Base-by-base conservation (phyloP, 2,113 vertebrate species). In the Semicossyphus pulcher region DNA sequence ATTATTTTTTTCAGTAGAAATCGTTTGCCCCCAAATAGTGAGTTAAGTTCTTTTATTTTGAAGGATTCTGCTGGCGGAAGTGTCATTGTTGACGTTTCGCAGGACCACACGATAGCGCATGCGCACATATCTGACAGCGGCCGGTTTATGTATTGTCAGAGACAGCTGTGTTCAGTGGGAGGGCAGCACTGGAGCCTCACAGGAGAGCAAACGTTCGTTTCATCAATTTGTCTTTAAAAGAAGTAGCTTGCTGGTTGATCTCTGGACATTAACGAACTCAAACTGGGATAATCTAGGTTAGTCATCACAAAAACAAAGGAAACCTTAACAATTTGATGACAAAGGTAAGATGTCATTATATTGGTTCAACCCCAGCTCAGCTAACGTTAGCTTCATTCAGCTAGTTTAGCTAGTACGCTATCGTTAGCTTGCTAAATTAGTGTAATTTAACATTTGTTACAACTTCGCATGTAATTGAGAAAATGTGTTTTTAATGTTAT, bases 21-120 rank as follows among this genome's bases (percentile, higher is more conserved):
- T n/a, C n/a, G n/a, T n/a, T n/a, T n/a, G n/a, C n/a, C n/a, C n/a
- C n/a, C n/a, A n/a, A n/a, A n/a, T n/a, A n/a, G n/a, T n/a, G n/a
- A n/a, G n/a, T n/a, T n/a, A n/a, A n/a, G n/a, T n/a, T n/a, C 60
- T 48, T 80, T 87, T 77, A 83, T 64, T 85, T 1, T 85, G 76
- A 74, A 85, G 63, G 44, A 14, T 12, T 20, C 18, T 8, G 7
- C 3, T 2, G 21, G 25, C 68, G 60, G 82, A 85, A 71, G 23
- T 58, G 4, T 0, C 3, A 0, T 4, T 18, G 15, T 23, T 3
- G 5, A 23, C 16, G 1, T 21, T 1, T 2, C 0, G 23, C 3
- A 0, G 18, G 4, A 16, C n/a, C 2, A 15, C 3, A 1, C 0
- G 5, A 9, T 1, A 0, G 80, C 80, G 75, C 86, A 82, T 81